Evolutionary conservation across 2,797 vertebrate genomes (phyloP).

Genomic region (Trachops cirrhosus): DNA sequence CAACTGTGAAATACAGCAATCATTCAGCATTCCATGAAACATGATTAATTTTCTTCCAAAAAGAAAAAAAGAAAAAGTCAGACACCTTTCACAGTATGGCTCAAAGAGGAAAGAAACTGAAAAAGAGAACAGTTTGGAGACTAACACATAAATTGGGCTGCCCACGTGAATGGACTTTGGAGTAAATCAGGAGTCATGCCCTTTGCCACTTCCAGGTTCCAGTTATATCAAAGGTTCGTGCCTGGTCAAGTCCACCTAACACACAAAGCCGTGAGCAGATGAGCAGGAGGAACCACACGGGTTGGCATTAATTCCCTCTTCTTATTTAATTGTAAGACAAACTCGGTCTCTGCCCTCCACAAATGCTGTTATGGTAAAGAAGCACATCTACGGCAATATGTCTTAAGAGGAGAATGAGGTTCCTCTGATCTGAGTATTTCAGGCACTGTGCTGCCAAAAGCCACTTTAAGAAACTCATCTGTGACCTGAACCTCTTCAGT

Average conservation of each 20-base stretch:
- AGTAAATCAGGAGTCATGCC: not conserved
- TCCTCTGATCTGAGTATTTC: conserved; percentile 73
- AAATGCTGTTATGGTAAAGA: conserved; percentile 62
- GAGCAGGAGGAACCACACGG: conserved; percentile 46
- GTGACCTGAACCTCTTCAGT: conserved; percentile 77
- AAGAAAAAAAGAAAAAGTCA: not conserved
- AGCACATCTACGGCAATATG: conserved; percentile 81
- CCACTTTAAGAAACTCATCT: conserved; percentile 78
- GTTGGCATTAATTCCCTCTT: conserved; percentile 53
- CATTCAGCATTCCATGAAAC: not conserved
- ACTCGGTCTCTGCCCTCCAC: conserved; percentile 67
- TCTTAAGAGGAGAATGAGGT: conserved; percentile 76
- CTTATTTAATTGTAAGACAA: conserved; percentile 72
- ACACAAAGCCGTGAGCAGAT: conserved; percentile 37
- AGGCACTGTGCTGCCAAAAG: conserved; percentile 68
- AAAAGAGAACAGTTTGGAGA: conserved; percentile 12
- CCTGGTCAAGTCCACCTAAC: conserved; percentile 26
- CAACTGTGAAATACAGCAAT: not conserved
- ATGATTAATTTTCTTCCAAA: not conserved
- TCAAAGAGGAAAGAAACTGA: conserved; percentile 31
- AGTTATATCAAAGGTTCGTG: conserved; percentile 36
- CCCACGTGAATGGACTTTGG: conserved; percentile 15
- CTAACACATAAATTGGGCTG: not conserved
- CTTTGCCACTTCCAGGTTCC: conserved; percentile 15
- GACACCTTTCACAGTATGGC: not conserved